A percentile compares a stretch with the other conserved stretches of the same genome.
Conservation (phyloP, 2,113 vertebrate genomes). For the Poecile atricapillus region DNA sequence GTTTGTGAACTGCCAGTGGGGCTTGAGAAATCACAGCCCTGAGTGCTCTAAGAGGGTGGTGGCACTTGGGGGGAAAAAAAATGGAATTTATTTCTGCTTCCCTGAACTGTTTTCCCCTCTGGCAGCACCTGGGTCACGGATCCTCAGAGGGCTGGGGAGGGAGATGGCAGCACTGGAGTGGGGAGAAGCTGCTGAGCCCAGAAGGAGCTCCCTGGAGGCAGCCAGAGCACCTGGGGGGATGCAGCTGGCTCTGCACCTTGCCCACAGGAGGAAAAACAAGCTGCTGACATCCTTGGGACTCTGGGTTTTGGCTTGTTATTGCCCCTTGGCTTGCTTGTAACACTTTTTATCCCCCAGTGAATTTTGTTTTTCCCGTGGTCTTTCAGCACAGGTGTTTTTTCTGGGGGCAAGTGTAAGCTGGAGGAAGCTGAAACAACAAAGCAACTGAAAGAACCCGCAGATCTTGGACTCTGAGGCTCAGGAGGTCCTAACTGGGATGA, state of each 20-base stretch:
- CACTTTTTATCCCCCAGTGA: background rate
- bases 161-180: background rate
- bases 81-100: background rate
- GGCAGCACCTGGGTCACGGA: background rate
- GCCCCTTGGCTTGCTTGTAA: background rate
- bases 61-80: background rate
- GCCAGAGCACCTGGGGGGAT: background rate
- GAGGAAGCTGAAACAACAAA: background rate
- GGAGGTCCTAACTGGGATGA: background rate
- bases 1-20: background rate
- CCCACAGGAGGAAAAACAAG: background rate
- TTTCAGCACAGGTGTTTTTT: background rate
- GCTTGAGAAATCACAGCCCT: background rate
- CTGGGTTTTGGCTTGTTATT: background rate
- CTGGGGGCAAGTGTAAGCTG: background rate
- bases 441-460: background rate
- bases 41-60: background rate
- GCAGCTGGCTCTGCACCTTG: background rate
- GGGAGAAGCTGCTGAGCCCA: background rate
- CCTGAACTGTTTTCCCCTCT: background rate
- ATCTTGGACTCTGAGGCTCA: background rate
- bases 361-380: background rate
- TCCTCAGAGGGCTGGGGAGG: background rate
- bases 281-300: background rate
- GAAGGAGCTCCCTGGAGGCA: background rate